phyloP scores from a whole-genome alignment of 2,113 vertebrate genomes.

The Toxotes jaculatrix region DNA sequence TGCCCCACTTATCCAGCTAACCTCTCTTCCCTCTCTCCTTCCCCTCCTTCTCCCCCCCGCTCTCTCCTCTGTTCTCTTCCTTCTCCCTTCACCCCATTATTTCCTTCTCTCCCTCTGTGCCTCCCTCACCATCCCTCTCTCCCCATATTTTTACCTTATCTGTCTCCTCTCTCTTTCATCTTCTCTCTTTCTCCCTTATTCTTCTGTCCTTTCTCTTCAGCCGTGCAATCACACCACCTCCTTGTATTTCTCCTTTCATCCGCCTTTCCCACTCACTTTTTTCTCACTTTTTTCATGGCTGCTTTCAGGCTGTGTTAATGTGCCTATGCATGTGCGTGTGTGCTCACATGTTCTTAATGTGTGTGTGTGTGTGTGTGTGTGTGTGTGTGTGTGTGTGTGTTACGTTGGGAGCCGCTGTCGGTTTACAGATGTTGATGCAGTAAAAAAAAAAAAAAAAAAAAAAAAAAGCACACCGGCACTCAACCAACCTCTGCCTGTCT shows the following conservation, averaged over 20 bases:
- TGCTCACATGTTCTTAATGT: neutral
- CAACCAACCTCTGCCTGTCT: conserved; percentile 7
- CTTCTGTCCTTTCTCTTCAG: conserved; percentile 22
- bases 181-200: conserved; percentile 3
- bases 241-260: conserved; percentile 24
- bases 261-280: neutral
- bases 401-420: conserved; percentile 26
- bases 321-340: conserved; percentile 35
- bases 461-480: conserved; percentile 41
- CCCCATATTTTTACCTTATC: conserved; percentile 1
- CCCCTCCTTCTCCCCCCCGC: conserved; percentile 10
- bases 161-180: conserved; percentile 10
- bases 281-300: conserved; percentile 16
- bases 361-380: conserved; percentile 7
- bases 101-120: neutral
- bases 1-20: conserved; percentile 86
- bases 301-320: conserved; percentile 12
- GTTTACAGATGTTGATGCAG: conserved; percentile 70
- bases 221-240: conserved; percentile 4
- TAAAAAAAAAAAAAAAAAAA: neutral
- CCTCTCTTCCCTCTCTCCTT: conserved; percentile 68
- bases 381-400: neutral
- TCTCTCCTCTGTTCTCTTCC: conserved; percentile 36
- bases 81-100: conserved; percentile 32
- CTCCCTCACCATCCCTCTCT: neutral